Evolutionary conservation across 2,113 vertebrate species (phyloP).

Genomic region (Cyanistes caeruleus): DNA sequence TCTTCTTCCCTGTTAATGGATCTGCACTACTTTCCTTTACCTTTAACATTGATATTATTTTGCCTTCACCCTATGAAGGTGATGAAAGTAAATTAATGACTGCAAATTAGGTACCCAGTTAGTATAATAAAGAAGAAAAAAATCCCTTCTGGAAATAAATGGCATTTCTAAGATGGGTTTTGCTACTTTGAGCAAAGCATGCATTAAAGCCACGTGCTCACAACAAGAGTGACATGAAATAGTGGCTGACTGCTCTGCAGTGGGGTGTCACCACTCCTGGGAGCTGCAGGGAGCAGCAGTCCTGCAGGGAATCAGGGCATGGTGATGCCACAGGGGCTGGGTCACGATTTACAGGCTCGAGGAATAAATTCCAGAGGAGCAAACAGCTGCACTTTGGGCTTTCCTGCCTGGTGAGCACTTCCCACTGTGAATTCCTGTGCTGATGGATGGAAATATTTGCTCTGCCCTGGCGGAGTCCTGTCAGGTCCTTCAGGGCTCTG

Average conservation of each 20-base stretch:
- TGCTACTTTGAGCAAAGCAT: not conserved
- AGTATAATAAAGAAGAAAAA: not conserved
- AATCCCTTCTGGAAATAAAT: not conserved
- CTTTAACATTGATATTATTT: not conserved
- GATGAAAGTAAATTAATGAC: not conserved
- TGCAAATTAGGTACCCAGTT: not conserved
- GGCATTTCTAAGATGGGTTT: not conserved
- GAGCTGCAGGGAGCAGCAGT: not conserved
- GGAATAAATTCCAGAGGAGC: not conserved
- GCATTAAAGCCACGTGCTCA: not conserved
- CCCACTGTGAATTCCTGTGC: fast-evolving
- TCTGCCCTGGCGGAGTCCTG: not conserved
- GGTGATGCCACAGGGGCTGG: not conserved
- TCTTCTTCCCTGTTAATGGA: not conserved
- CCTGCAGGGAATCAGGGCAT: fast-evolving
- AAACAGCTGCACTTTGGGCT: not conserved
- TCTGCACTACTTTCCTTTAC: not conserved
- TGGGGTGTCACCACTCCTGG: not conserved
- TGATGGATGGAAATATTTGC: not conserved
- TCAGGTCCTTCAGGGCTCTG: not conserved
- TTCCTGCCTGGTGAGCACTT: not conserved
- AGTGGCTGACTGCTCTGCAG: not conserved
- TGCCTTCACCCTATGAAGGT: not conserved
- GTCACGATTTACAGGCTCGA: not conserved
- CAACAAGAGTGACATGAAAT: not conserved